These are phyloP conservation scores for Seriola dumerili DNA, from an alignment of 2,113 vertebrate genomes.

Conservation along the genomic window DNA sequence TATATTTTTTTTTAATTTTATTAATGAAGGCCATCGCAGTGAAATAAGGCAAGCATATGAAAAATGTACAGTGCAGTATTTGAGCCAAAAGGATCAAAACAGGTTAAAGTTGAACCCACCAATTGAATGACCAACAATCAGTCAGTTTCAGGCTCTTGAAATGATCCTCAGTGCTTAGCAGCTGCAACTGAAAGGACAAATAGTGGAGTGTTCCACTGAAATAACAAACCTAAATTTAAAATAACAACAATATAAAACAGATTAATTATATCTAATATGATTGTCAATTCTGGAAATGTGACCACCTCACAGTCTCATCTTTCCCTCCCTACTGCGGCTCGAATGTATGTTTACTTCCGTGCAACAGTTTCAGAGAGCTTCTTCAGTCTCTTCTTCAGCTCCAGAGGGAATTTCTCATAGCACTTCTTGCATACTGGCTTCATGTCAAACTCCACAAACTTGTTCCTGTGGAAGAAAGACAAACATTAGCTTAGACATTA, in stretches of 20 bases:
- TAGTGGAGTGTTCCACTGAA: constrained; percentile 7
- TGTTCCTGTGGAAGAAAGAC: constrained; percentile 88
- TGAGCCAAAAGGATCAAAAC: constrained; percentile 54
- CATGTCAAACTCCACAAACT: constrained; percentile 99
- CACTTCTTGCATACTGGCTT: constrained; percentile 99
- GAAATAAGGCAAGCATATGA: constrained; percentile 60
- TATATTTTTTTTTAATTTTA: no score
- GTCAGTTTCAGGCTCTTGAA: constrained; percentile 39
- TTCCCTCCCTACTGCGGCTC: neutral
- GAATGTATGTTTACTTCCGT: constrained; percentile 86
- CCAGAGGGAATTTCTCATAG: constrained; percentile 98
- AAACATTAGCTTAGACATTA: neutral
- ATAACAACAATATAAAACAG: constrained; percentile 12
- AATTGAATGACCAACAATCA: constrained; percentile 6
- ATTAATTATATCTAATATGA: constrained; percentile 8
- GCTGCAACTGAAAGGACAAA: constrained; percentile 21
- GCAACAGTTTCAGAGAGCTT: constrained; percentile 97
- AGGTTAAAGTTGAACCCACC: constrained; percentile 22
- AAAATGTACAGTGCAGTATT: constrained; percentile 45
- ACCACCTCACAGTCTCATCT: neutral
- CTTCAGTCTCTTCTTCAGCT: constrained; percentile 99
- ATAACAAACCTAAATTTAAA: constrained; percentile 31
- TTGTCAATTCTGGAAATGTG: constrained; percentile 21
- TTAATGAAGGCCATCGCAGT: neutral
- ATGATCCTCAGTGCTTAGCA: constrained; percentile 12